phyloP scores from a whole-genome alignment of 1,140 invertebrate genomes.

The Drosophila eugracilis region DNA sequence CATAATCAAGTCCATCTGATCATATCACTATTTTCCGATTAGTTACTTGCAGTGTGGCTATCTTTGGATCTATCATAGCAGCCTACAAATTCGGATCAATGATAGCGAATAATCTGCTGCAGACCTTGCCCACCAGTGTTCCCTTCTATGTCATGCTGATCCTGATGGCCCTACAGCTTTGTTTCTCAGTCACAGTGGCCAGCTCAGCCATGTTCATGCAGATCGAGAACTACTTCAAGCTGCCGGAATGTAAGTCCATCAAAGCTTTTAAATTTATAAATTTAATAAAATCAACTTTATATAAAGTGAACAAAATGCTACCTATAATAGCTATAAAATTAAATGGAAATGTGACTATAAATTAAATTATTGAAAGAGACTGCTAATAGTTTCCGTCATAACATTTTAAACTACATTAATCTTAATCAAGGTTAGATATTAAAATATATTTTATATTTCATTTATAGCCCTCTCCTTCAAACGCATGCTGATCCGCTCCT shows the following conservation, averaged over 20 bases:
- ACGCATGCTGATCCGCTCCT: constrained; percentile 90
- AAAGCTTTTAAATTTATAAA: too few species aligned
- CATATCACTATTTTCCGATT: not conserved
- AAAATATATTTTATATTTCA: not conserved
- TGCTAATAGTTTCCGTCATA: constrained; percentile 2
- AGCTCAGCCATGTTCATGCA: constrained; percentile 91
- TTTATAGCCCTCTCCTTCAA: constrained; percentile 91
- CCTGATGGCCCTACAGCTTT: constrained; percentile 90
- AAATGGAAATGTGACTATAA: too few species aligned
- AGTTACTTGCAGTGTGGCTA: constrained; percentile 88
- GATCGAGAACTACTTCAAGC: constrained; percentile 87
- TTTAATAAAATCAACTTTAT: too few species aligned
- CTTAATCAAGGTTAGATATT: constrained; percentile 1
- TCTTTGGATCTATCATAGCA: constrained; percentile 87
- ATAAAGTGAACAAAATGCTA: too few species aligned
- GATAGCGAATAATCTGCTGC: constrained; percentile 85
- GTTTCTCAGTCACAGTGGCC: constrained; percentile 90
- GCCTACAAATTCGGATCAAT: constrained; percentile 87
- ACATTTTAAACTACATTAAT: not conserved
- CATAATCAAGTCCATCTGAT: too few species aligned
- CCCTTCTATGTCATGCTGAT: constrained; percentile 88
- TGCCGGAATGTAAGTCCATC: constrained; percentile 86
- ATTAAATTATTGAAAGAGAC: not conserved
- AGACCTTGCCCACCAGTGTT: constrained; percentile 87
- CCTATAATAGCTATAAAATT: too few species aligned